A percentile compares a stretch with the other conserved stretches of the same genome.
These are phyloP conservation scores for Halcyon leucocephala DNA, from an alignment of 2,797 vertebrate species.

Conservation along the genomic window DNA sequence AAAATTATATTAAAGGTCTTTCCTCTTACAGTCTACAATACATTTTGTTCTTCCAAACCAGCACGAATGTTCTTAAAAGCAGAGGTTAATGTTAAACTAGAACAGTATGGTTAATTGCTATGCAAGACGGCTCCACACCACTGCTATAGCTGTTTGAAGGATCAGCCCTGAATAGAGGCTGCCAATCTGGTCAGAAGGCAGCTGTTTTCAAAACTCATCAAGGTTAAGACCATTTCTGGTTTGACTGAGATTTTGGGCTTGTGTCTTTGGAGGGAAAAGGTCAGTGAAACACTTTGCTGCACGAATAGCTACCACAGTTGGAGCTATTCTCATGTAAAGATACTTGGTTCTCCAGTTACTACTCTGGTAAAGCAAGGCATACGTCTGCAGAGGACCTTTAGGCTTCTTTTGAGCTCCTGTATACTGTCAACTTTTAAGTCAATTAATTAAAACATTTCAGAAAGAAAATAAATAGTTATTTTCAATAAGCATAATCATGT, in stretches of 20 bases:
- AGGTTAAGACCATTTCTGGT: neutral
- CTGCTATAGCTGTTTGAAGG: neutral
- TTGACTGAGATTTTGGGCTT: neutral
- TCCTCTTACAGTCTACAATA: neutral
- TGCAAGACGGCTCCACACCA: neutral
- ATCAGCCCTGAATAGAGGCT: neutral
- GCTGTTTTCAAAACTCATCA: neutral
- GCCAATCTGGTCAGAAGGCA: neutral
- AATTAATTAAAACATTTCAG: neutral
- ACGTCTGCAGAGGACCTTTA: neutral
- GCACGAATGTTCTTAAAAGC: neutral
- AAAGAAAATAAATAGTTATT: neutral
- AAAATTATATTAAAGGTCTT: neutral
- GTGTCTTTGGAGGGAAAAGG: neutral
- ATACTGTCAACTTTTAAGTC: neutral
- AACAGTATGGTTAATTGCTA: accelerated
- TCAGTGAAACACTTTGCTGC: neutral
- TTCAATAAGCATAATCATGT: neutral
- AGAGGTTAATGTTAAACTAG: neutral
- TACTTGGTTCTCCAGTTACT: neutral
- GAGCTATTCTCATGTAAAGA: neutral
- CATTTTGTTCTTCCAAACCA: neutral
- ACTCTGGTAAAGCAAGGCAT: neutral
- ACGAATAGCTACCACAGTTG: neutral
- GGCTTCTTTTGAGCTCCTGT: neutral